Percentiles rank a stretch among this genome's conserved stretches.
Evolutionary conservation across 2,888 invertebrate species (phyloP).

Genomic region (Boloria selene): DNA sequence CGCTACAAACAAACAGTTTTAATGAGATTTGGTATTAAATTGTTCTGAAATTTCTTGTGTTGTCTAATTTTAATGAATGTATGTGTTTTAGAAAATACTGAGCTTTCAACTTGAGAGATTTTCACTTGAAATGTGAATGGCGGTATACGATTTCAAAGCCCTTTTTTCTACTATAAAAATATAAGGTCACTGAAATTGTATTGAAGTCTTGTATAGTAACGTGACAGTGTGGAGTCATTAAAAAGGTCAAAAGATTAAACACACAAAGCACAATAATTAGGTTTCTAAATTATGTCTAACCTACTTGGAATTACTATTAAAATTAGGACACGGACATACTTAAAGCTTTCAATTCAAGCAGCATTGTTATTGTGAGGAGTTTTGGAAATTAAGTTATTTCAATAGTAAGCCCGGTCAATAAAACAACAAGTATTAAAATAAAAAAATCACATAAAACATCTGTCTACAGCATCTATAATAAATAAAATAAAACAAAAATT

Average conservation of each 20-base stretch:
- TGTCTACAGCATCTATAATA: constrained; percentile 37
- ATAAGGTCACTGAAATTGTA: constrained; percentile 14
- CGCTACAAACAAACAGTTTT: constrained; percentile 57
- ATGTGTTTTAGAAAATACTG: constrained; percentile 3
- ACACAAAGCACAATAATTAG: constrained; percentile 13
- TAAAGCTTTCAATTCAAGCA: constrained; percentile 18
- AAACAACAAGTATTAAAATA: constrained; percentile 13
- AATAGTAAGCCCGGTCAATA: constrained; percentile 27
- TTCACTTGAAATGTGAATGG: constrained; percentile 16
- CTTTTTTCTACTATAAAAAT: constrained; percentile 17
- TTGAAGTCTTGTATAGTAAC: constrained; percentile 1
- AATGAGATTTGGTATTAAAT: constrained; percentile 14
- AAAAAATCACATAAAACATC: constrained; percentile 38
- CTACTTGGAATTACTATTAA: constrained; percentile 29
- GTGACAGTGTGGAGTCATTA: constrained; percentile 16
- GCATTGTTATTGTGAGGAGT: constrained; percentile 16
- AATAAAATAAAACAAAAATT: constrained; percentile 25
- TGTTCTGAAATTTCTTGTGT: background rate
- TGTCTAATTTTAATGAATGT: constrained; percentile 8
- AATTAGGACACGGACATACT: constrained; percentile 13
- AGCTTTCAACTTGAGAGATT: background rate
- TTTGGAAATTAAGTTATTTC: constrained; percentile 27
- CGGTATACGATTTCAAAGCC: constrained; percentile 18
- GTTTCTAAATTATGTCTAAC: constrained; percentile 4
- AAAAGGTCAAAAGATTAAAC: constrained; percentile 10